These are phyloP conservation scores for Siderastrea siderea DNA, from an alignment of 92 coral and sea anemone genomes.

Conservation along the genomic window DNA sequence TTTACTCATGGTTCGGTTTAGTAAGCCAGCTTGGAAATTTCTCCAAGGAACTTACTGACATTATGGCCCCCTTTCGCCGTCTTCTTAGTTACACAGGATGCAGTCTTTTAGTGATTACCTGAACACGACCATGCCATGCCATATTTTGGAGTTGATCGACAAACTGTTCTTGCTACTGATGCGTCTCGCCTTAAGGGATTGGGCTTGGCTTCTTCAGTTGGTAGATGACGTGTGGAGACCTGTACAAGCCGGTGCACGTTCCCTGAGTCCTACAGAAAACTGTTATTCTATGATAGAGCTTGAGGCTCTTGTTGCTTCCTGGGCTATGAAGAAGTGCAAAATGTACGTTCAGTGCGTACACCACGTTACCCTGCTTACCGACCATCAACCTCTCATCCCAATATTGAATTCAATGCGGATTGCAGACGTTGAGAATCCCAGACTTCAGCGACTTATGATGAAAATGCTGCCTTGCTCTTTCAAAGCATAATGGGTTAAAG, in stretches of 20 bases:
- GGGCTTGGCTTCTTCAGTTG: background rate
- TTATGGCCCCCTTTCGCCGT: slow-evolving; percentile 42
- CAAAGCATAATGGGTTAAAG: slow-evolving; percentile 33
- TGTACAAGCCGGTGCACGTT: slow-evolving; percentile 29
- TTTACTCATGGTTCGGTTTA: slow-evolving; percentile 48
- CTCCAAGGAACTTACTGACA: slow-evolving; percentile 35
- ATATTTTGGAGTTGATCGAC: background rate
- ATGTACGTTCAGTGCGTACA: slow-evolving; percentile 16
- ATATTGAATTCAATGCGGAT: slow-evolving; percentile 25
- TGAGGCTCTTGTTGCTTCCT: slow-evolving; percentile 27
- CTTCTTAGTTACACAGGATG: slow-evolving; percentile 18
- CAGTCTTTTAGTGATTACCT: slow-evolving; percentile 6
- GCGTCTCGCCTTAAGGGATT: background rate
- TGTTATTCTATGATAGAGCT: slow-evolving; percentile 32
- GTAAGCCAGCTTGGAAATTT: slow-evolving; percentile 39
- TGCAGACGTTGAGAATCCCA: slow-evolving; percentile 32
- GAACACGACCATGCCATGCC: slow-evolving; percentile 26
- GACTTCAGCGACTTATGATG: slow-evolving; percentile 20
- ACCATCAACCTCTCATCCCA: slow-evolving; percentile 42
- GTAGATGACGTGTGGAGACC: background rate
- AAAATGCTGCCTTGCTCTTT: no score
- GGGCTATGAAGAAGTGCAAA: slow-evolving; percentile 32
- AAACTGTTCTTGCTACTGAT: background rate
- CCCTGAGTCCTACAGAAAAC: slow-evolving; percentile 15
- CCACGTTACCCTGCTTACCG: slow-evolving; percentile 21